These are phyloP conservation scores for Chrysolina oricalcia DNA, from an alignment of 2,888 invertebrate genomes.

Conservation along the genomic window DNA sequence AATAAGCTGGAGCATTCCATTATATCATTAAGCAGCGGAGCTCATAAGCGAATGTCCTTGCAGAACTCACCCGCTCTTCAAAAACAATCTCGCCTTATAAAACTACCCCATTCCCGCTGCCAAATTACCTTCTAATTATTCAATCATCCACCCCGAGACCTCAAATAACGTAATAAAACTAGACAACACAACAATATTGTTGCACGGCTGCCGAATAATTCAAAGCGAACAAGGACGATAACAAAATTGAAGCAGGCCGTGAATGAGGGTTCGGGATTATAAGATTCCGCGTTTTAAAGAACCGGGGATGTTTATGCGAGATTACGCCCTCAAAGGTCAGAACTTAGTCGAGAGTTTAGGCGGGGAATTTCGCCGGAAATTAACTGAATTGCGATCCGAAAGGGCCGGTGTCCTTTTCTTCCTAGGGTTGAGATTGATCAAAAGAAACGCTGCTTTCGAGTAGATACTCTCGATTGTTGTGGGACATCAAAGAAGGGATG, in stretches of 20 bases:
- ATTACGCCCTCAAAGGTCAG: constrained; percentile 41
- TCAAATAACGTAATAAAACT: constrained; percentile 44
- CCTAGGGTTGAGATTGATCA: not conserved
- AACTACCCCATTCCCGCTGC: not conserved
- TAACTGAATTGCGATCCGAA: not conserved
- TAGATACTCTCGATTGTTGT: not conserved
- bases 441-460: not conserved
- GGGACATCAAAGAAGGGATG: not conserved
- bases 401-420: not conserved
- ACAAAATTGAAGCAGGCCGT: constrained; percentile 57
- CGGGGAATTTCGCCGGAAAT: constrained; percentile 11
- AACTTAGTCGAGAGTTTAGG: constrained; percentile 15
- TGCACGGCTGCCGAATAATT: constrained; percentile 43
- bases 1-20: too few relatives aligned
- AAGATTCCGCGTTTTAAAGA: constrained; percentile 57
- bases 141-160: constrained; percentile 38
- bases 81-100: not conserved
- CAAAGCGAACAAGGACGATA: constrained; percentile 52
- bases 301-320: constrained; percentile 53
- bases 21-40: too few relatives aligned
- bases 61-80: too few relatives aligned
- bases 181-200: constrained; percentile 42
- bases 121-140: constrained; percentile 48
- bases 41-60: too few relatives aligned
- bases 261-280: constrained; percentile 61